Conservation (phyloP, 2,797 vertebrate species). For the Tiaroga cobitis region DNA sequence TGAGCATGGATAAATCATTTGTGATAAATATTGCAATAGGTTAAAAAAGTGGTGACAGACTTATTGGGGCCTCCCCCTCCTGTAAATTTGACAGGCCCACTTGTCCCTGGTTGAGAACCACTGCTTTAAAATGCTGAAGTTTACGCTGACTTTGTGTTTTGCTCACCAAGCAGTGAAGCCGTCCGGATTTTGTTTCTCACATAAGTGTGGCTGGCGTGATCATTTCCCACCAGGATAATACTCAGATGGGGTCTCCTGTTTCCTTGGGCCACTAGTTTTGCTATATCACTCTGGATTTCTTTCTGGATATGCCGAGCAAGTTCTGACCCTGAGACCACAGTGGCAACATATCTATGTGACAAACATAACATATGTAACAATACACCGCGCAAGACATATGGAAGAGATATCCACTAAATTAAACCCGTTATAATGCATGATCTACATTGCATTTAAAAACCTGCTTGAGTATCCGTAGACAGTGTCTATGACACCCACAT, state of each 20-base stretch:
- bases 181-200: conserved; percentile 90
- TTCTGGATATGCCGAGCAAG: conserved; percentile 86
- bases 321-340: conserved; percentile 88
- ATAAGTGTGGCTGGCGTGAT: conserved; percentile 89
- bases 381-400: neutral
- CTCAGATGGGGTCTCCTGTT: conserved; percentile 90
- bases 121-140: neutral
- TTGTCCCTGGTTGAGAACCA: neutral
- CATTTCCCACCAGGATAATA: conserved; percentile 89
- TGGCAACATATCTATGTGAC: conserved; percentile 77
- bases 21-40: neutral
- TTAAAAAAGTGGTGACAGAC: too few relatives aligned
- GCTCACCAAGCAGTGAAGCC: conserved; percentile 85
- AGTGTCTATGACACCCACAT: conserved; percentile 4
- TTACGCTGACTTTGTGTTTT: neutral
- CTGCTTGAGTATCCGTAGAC: neutral
- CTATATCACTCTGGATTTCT: conserved; percentile 86
- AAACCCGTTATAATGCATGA: neutral
- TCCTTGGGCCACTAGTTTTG: conserved; percentile 82
- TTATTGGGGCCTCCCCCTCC: neutral
- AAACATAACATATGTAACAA: conserved; percentile 19
- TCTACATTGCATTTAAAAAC: neutral
- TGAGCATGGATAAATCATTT: too few relatives aligned
- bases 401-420: neutral
- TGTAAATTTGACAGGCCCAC: neutral